Evolutionary conservation across 2,888 invertebrate genomes (phyloP).

Genomic region (Thecocarcelia acutangulata): DNA sequence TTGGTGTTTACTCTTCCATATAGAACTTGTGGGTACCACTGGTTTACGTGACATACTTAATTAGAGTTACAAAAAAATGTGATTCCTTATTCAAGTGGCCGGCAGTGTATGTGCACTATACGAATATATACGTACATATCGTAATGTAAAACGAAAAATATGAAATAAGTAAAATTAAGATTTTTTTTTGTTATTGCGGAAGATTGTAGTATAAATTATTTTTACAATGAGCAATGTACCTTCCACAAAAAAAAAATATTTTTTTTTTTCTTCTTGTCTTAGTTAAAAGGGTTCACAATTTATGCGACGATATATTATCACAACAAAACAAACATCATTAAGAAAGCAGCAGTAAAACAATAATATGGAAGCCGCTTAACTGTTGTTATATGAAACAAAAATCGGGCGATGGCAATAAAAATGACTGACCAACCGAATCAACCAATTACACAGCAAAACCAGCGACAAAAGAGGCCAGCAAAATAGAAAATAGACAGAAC

Average conservation of each 20-base stretch:
- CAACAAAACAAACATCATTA: constrained; percentile 15
- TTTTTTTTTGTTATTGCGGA: too few relatives aligned
- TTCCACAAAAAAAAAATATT: too few relatives aligned
- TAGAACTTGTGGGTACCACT: too few relatives aligned
- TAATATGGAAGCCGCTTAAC: constrained; percentile 47
- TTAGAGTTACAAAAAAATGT: too few relatives aligned
- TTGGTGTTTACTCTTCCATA: too few relatives aligned
- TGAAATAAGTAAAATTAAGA: background rate
- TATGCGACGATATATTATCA: background rate
- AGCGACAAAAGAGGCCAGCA: constrained; percentile 7
- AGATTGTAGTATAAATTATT: too few relatives aligned
- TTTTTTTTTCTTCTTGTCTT: too few relatives aligned
- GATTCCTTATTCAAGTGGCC: too few relatives aligned
- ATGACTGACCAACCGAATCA: background rate
- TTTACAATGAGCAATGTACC: too few relatives aligned
- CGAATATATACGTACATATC: constrained; percentile 15
- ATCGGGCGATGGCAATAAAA: constrained; percentile 39
- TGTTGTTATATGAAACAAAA: constrained; percentile 45
- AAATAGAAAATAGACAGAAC: constrained; percentile 6
- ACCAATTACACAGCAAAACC: constrained; percentile 7
- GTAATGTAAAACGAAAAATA: background rate
- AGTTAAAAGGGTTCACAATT: too few relatives aligned
- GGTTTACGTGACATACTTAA: too few relatives aligned
- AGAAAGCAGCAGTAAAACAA: constrained; percentile 30
- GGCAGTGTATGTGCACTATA: too few relatives aligned